Evolutionary conservation across 2,797 vertebrate species (phyloP).

Genomic region (Ptychobarbus kaznakovi): DNA sequence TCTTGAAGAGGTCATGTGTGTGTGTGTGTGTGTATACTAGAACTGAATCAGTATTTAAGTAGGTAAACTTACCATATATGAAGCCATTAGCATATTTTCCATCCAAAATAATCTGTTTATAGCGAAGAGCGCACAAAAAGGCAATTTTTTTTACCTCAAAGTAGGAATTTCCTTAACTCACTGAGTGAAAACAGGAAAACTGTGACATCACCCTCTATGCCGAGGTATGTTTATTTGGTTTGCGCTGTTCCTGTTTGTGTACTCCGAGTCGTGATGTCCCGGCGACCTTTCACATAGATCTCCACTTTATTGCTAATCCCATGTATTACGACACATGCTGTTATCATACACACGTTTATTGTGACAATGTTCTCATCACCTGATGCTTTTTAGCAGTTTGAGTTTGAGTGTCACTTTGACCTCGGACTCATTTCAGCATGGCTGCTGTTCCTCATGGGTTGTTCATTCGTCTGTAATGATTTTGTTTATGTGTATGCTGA

Average conservation of each 20-base stretch:
- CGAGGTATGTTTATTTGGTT: slow-evolving; percentile 56
- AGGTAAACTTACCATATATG: slow-evolving; percentile 13
- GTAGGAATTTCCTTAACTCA: slow-evolving; percentile 50
- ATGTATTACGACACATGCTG: background rate
- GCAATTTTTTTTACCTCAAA: background rate
- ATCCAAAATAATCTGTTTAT: slow-evolving; percentile 18
- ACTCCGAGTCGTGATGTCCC: slow-evolving; percentile 18
- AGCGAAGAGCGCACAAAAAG: slow-evolving; percentile 23
- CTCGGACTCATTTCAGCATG: slow-evolving; percentile 30
- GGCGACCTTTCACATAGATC: slow-evolving; percentile 26
- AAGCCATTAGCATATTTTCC: slow-evolving; percentile 16
- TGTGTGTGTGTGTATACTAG: background rate
- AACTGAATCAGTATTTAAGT: slow-evolving; percentile 13
- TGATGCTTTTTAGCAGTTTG: slow-evolving; percentile 32
- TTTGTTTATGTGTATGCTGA: slow-evolving; percentile 23
- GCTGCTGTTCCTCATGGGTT: background rate
- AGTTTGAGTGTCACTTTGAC: slow-evolving; percentile 23
- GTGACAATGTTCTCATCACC: slow-evolving; percentile 40
- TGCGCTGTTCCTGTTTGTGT: slow-evolving; percentile 52
- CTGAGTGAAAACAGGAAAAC: slow-evolving; percentile 56
- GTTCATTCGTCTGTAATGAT: background rate
- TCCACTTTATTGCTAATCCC: slow-evolving; percentile 2
- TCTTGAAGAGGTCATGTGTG: background rate
- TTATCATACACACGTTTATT: slow-evolving; percentile 41
- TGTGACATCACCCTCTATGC: slow-evolving; percentile 55